Evolutionary conservation across 37 sponge, comb jelly and placozoan genomes (phyloP).

Genomic region (Hexactinellida sp.): DNA sequence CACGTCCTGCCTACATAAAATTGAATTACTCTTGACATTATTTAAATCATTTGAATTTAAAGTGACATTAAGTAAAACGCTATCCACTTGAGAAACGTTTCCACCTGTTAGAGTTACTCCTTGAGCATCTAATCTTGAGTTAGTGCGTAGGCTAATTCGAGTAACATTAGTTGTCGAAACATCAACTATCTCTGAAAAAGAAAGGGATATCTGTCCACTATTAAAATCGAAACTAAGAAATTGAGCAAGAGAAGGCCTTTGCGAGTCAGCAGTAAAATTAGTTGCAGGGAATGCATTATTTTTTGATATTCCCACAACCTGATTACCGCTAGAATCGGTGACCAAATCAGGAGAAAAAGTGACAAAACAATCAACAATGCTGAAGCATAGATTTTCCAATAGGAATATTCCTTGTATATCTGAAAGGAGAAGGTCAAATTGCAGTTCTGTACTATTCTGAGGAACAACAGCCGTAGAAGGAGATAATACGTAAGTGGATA

Average conservation of each 20-base stretch:
- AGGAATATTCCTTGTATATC: not conserved
- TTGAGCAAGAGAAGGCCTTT: constrained; percentile 32
- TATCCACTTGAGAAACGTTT: not conserved
- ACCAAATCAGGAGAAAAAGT: constrained; percentile 47
- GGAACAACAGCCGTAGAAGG: not conserved
- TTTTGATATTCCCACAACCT: constrained; percentile 25
- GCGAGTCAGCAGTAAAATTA: constrained; percentile 38
- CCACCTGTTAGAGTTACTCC: constrained; percentile 25
- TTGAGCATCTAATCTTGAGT: constrained; percentile 6
- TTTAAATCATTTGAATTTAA: constrained; percentile 22
- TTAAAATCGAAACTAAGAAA: constrained; percentile 41
- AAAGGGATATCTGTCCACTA: constrained; percentile 42
- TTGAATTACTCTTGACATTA: not conserved
- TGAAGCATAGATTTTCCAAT: not conserved
- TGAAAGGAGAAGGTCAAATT: not conserved
- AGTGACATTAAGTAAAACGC: not conserved
- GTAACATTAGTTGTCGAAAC: constrained; percentile 44
- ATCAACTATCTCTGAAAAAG: constrained; percentile 66
- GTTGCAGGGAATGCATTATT: constrained; percentile 29
- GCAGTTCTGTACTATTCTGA: not conserved
- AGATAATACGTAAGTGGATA: not conserved
- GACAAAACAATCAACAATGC: not conserved
- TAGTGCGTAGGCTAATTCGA: constrained; percentile 25
- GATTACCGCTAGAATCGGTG: constrained; percentile 27
- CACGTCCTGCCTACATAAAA: not conserved